Base-by-base conservation (phyloP, 2,113 vertebrate genomes). In the Perca fluviatilis region DNA sequence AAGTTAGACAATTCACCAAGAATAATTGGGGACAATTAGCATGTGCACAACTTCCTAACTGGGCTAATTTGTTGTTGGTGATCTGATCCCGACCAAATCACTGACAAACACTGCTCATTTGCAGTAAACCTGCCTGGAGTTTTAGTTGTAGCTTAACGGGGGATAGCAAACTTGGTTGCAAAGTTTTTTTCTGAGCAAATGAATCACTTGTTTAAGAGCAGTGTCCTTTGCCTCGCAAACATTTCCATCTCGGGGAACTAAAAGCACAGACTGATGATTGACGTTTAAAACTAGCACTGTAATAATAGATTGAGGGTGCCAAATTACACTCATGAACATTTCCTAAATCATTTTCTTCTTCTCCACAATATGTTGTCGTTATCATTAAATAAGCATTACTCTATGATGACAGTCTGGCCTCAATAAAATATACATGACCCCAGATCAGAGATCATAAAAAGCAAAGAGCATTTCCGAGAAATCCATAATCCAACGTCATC, bases 11-110 rank as follows among this genome's bases (percentile, higher is more conserved):
- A 80, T 68, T 86, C 63, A 68, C 64, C 72, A 74, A 72, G 82
- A 84, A 87, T 89, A 93, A 93, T 93, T 92, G 63, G 74, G 64
- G 66, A 90, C 90, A 89, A 94, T 95, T 95, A 92, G 61, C 77
- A 83, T 89, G 89, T 92, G 91, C 92, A 83, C 87, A 94, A 94
- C 80, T 94, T 94, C 92, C 91, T 81, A 88, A 86, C 74, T 80
- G 80, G 74, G 68, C 82, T 90, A 67, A 88, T 88, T 78, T 93
- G 58, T 76, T 86, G 53, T 49, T 75, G 77, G 76, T 46, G 73
- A 73, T 72, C 58, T 19, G 62, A 76, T 85, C 77, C 36, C 30
- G 19, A 69, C 46, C 53, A 63, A 27, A 71, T 79, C 50, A 54
- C 53, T 27, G n/a, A 64, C 56, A 75, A 74, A 81, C 54, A 21